Evolutionary conservation across 2,797 vertebrate genomes (phyloP), one percentile per base, ranked within the genome.

Genomic region (Falco novaeseelandiae): DNA sequence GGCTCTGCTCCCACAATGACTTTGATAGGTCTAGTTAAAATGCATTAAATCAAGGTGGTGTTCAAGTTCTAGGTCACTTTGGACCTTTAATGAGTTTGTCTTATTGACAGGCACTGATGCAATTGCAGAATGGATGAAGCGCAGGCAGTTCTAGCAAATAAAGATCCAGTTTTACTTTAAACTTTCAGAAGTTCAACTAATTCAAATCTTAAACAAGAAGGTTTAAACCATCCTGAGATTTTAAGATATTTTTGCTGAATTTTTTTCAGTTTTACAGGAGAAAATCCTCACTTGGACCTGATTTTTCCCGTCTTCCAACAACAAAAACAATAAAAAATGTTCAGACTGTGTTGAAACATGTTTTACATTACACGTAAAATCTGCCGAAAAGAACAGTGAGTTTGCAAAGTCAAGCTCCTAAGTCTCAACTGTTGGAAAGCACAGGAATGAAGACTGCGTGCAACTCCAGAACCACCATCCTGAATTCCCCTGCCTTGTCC

Each of bases 251-350:
- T 86, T 77, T 80, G 9, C 22, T 89, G 44, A 22, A 14, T 71
- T 63, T 65, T 70, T 91, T 25, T 44, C 36, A 26, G 23, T 87
- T 88, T 94, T 72, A 76, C 16, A 38, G 46, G 10, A 67, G 49
- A 86, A 96, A 94, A 73, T 72, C 12, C n/a, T n/a, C 42, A 63
- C 26, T 74, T 1, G 0, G 34, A 61, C 30, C 19, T 55, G 58
- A 57, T 94, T 77, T 87, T 93, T 79, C 27, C 29, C 30, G 84
- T 79, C 52, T 90, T 83, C 69, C 57, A 96, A 48, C 19, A 96
- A 80, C 27, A 90, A 95, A 83, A 94, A 32, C 34, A 79, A 79
- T 78, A 93, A 93, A 88, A 85, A 78, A 91, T 69, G 34, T 32
- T 93, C 86, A 82, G 42, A 42, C 17, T 82, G 17, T 55, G n/a